Conservation (phyloP, 2,113 vertebrate species). For the Nothoprocta perdicaria region DNA sequence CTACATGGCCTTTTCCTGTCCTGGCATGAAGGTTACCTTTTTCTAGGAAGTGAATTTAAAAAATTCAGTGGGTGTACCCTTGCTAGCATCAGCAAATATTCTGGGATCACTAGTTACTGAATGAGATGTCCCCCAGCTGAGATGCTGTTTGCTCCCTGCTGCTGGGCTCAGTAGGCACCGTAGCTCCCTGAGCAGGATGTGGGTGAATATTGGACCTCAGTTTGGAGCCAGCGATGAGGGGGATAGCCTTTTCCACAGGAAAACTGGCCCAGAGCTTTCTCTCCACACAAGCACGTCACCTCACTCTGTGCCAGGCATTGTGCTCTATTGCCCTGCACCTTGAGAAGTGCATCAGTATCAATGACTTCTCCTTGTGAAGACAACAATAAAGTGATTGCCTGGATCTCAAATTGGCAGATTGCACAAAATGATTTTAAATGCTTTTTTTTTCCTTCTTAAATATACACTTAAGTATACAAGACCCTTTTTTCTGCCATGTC, state of each 20-base stretch:
- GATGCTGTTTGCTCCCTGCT: not conserved
- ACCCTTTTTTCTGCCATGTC: not conserved
- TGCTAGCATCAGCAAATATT: not conserved
- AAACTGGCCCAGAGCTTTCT: not conserved
- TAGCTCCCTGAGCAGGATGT: not conserved
- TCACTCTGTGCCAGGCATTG: not conserved
- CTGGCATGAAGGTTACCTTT: not conserved
- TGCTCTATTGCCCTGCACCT: not conserved
- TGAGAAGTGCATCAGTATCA: not conserved
- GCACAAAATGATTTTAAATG: not conserved
- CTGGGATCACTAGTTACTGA: not conserved
- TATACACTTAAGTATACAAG: not conserved
- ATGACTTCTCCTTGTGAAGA: not conserved
- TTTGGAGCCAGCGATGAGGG: not conserved
- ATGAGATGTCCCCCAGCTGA: not conserved
- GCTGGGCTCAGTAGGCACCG: not conserved
- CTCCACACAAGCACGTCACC: not conserved
- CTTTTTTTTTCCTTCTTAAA: not conserved
- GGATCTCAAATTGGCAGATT: not conserved
- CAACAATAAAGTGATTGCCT: not conserved
- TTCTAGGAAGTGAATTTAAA: not conserved
- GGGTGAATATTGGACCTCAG: not conserved
- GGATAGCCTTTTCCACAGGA: constrained; percentile 1
- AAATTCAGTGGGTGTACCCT: not conserved
- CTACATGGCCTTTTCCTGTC: not conserved